Conservation (phyloP, 2,113 vertebrate species). For the Amblyopsis rosae region DNA sequence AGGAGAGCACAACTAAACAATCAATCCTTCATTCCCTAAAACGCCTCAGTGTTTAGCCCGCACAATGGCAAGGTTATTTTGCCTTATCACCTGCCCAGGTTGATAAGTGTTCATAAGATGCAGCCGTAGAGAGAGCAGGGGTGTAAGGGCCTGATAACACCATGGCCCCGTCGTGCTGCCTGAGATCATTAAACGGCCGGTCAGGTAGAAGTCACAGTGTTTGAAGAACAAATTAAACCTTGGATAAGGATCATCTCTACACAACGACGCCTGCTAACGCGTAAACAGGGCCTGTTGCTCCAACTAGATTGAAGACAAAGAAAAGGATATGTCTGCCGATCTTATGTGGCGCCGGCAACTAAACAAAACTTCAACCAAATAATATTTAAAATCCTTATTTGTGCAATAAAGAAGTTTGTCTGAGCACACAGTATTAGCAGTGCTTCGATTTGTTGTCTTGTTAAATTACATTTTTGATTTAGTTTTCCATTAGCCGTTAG, state of each 20-base stretch:
- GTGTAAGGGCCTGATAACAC: slow-evolving; percentile 38
- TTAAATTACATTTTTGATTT: no score
- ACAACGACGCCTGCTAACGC: slow-evolving; percentile 2
- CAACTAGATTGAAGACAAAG: no score
- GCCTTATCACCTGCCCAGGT: slow-evolving; percentile 40
- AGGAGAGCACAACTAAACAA: slow-evolving; percentile 12
- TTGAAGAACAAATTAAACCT: slow-evolving; percentile 1
- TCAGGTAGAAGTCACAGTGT: slow-evolving; percentile 34
- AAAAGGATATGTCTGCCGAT: no score
- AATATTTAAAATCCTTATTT: no score
- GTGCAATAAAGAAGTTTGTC: no score
- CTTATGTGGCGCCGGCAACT: no score
- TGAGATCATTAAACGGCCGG: slow-evolving; percentile 35
- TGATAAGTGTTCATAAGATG: slow-evolving; percentile 42
- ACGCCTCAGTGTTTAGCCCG: not conserved
- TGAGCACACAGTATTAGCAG: no score
- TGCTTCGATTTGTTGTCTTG: no score
- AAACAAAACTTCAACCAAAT: no score
- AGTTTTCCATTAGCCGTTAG: no score
- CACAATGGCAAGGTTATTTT: slow-evolving; percentile 12
- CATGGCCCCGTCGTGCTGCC: slow-evolving; percentile 8
- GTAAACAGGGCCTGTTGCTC: not conserved
- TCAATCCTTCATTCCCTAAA: slow-evolving; percentile 13
- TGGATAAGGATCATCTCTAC: slow-evolving; percentile 11
- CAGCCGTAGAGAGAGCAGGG: slow-evolving; percentile 14